Evolutionary conservation across 2,113 vertebrate genomes (phyloP).

Genomic region (Heterocephalus glaber): DNA sequence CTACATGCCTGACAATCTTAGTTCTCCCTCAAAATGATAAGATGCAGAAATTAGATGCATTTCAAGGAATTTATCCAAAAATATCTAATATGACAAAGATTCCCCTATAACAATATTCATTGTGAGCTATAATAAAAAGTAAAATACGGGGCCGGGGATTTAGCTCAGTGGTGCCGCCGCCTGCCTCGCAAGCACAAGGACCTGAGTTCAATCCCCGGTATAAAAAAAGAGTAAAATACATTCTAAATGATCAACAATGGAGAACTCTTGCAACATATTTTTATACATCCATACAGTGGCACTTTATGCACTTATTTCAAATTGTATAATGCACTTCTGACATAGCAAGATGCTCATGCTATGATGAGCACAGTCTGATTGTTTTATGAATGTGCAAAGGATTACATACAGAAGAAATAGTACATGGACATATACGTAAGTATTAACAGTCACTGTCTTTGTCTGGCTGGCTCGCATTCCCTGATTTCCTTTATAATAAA

Average conservation of each 20-base stretch:
- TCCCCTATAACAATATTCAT: conserved; percentile 20
- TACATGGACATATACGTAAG: background rate
- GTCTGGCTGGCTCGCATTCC: background rate
- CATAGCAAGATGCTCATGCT: background rate
- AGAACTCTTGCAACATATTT: background rate
- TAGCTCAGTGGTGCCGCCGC: too few relatives aligned
- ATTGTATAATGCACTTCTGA: background rate
- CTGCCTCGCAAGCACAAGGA: too few relatives aligned
- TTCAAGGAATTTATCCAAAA: background rate
- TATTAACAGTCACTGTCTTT: background rate
- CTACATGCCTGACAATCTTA: background rate
- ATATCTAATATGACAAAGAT: conserved; percentile 18
- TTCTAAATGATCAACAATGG: background rate
- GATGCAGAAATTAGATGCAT: background rate
- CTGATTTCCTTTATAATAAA: conserved; percentile 27
- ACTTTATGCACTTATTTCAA: background rate
- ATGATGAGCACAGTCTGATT: background rate
- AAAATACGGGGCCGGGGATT: too few relatives aligned
- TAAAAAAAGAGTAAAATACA: conserved; percentile 31
- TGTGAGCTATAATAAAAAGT: background rate
- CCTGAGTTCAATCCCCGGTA: too few relatives aligned
- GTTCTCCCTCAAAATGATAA: background rate
- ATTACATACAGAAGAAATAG: background rate
- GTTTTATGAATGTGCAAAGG: background rate
- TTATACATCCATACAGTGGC: background rate